Percentiles rank a stretch among this genome's conserved stretches.
These are phyloP conservation scores for Hipparchia semele DNA, from an alignment of 2,888 invertebrate species.

Conservation along the genomic window DNA sequence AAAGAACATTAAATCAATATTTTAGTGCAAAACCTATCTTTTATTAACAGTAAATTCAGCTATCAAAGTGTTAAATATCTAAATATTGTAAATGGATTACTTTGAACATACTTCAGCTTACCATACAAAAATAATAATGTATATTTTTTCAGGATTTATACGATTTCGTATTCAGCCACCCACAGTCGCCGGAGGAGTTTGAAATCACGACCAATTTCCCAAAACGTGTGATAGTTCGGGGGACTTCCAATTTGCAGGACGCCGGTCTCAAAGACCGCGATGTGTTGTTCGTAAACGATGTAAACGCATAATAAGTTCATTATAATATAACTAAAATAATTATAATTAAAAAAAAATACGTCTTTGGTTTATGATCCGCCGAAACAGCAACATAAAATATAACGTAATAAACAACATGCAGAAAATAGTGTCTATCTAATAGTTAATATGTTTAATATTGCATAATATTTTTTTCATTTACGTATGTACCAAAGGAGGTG, in stretches of 20 bases:
- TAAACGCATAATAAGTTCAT: constrained; percentile 86
- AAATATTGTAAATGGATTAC: too few species aligned
- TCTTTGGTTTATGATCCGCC: constrained; percentile 15
- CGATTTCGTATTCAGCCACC: constrained; percentile 97
- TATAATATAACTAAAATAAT: background rate
- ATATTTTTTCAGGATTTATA: constrained; percentile 90
- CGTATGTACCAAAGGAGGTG: too few species aligned
- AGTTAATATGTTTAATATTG: background rate
- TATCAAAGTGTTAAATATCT: too few species aligned
- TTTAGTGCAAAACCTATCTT: too few species aligned
- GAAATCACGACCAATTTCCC: constrained; percentile 98
- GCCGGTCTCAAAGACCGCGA: constrained; percentile 94
- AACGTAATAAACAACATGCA: background rate
- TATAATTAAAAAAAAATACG: background rate
- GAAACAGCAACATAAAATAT: constrained; percentile 1
- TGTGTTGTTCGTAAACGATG: constrained; percentile 96
- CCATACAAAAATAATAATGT: too few species aligned
- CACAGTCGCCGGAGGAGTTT: constrained; percentile 95
- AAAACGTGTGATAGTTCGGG: constrained; percentile 90
- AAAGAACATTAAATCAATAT: too few species aligned
- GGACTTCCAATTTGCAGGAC: constrained; percentile 84
- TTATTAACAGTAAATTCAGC: too few species aligned
- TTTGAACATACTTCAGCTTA: too few species aligned
- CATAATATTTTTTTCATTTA: too few species aligned
- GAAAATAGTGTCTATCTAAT: background rate